Evolutionary conservation across 2,113 vertebrate species (phyloP).

Genomic region (Agapornis roseicollis): DNA sequence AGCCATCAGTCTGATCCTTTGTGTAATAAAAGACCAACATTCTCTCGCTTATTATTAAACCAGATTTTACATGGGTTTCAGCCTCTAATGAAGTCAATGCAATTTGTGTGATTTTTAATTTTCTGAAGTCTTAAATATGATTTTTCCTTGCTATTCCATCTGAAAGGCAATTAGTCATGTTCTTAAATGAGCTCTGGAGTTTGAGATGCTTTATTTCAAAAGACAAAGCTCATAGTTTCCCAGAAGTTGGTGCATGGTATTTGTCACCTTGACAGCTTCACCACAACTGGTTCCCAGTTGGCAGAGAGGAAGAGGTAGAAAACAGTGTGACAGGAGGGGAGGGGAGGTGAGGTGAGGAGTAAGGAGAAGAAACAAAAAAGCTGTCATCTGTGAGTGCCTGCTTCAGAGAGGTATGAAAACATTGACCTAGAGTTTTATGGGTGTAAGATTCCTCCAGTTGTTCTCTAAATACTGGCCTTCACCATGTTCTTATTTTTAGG

Average conservation of each 20-base stretch:
- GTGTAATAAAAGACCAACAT: neutral
- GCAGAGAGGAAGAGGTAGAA: neutral
- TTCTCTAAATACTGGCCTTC: neutral
- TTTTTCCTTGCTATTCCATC: neutral
- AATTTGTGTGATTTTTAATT: neutral
- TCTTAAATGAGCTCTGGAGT: neutral
- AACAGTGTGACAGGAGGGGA: neutral
- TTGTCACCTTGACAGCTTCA: fast-evolving
- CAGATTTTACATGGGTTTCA: neutral
- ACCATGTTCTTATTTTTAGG: neutral
- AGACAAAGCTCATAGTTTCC: neutral
- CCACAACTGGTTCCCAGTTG: neutral
- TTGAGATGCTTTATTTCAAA: neutral
- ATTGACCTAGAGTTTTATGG: neutral
- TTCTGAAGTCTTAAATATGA: neutral
- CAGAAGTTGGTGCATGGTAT: neutral
- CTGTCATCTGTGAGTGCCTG: neutral
- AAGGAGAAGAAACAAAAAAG: neutral
- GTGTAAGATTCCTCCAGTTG: neutral
- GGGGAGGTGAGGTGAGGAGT: neutral
- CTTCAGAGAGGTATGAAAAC: neutral
- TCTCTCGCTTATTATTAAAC: neutral
- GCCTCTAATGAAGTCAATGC: neutral
- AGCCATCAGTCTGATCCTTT: neutral
- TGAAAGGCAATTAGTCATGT: neutral